Evolutionary conservation across 2,797 vertebrate genomes (phyloP).

Genomic region (Clamator glandarius): DNA sequence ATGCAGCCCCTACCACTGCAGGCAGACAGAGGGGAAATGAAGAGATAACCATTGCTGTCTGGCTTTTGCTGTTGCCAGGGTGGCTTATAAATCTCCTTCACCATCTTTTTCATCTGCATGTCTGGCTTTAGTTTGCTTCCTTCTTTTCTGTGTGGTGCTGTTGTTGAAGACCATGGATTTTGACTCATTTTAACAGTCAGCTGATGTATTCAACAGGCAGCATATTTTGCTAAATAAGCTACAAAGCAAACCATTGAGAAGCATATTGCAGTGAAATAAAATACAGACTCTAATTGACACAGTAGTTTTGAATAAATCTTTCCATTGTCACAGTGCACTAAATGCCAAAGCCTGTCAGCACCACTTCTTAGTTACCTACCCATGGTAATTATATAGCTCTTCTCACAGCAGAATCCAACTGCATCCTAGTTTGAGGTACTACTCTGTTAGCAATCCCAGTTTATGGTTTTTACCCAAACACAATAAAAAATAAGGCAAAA

Average conservation of each 20-base stretch:
- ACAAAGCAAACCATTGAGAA: conserved; percentile 52
- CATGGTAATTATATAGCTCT: conserved; percentile 41
- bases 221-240: conserved; percentile 57
- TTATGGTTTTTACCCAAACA: not conserved
- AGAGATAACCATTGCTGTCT: not conserved
- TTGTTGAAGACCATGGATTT: conserved; percentile 20
- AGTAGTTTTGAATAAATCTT: conserved; percentile 63
- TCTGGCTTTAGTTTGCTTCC: conserved; percentile 6
- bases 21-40: not conserved
- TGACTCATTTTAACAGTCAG: conserved; percentile 46
- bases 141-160: not conserved
- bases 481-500: not conserved
- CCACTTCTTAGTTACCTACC: conserved; percentile 51
- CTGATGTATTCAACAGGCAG: conserved; percentile 35
- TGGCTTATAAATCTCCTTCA: not conserved
- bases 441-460: not conserved
- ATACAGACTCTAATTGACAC: not conserved
- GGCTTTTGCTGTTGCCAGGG: not conserved
- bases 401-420: not conserved
- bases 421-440: not conserved
- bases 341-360: conserved; percentile 61
- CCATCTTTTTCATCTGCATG: not conserved
- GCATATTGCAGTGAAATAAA: conserved; percentile 56
- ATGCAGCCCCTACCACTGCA: not conserved
- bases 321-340: conserved; percentile 35